phyloP scores from a whole-genome alignment of 2,797 vertebrate species.

The Choloepus didactylus region DNA sequence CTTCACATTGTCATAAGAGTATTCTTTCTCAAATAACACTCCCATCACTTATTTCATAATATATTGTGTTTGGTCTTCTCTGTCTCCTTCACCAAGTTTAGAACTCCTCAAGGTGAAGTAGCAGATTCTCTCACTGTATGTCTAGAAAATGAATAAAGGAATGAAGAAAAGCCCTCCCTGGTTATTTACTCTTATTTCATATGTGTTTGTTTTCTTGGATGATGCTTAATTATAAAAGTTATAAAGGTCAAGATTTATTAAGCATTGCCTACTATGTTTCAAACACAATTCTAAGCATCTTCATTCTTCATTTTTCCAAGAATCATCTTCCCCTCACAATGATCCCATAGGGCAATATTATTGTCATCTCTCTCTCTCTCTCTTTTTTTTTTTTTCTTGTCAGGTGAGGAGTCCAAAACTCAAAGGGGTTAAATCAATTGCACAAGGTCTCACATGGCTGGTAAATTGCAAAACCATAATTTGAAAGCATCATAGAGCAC shows the following conservation, averaged over 20 bases:
- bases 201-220: slow-evolving; percentile 10
- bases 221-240: not conserved
- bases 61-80: not conserved
- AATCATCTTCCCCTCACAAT: not conserved
- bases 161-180: not conserved
- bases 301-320: not conserved
- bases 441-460: not conserved
- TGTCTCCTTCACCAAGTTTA: not conserved
- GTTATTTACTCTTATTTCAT: not conserved
- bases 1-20: not conserved
- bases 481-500: not conserved
- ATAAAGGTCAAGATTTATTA: not conserved
- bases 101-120: not conserved
- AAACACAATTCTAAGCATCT: not conserved
- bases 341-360: not conserved
- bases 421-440: not conserved
- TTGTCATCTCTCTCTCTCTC: not conserved
- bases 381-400: not conserved
- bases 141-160: not conserved
- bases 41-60: not conserved
- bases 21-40: not conserved
- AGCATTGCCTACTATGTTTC: not conserved
- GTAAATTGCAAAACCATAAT: not conserved
- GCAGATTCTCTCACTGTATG: not conserved
- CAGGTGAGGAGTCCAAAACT: not conserved